These are phyloP conservation scores for Corythoichthys intestinalis DNA, from an alignment of 2,113 vertebrate genomes.

Conservation along the genomic window DNA sequence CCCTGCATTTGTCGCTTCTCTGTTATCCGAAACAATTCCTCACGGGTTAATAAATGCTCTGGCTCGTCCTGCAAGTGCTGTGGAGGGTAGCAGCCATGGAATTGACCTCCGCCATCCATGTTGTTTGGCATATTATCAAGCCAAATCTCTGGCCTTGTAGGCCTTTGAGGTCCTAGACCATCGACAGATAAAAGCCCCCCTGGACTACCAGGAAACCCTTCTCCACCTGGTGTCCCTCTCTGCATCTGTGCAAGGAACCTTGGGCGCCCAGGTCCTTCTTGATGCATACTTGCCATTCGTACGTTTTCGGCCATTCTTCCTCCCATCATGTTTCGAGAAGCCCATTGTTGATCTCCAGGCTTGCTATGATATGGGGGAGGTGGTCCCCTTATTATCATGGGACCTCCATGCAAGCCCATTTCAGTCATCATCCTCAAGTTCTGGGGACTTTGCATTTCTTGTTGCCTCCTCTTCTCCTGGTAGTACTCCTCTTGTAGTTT, in stretches of 20 bases:
- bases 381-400: constrained; percentile 84
- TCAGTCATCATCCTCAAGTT: constrained; percentile 84
- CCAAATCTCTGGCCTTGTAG: constrained; percentile 85
- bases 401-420: constrained; percentile 74
- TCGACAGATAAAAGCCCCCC: constrained; percentile 85
- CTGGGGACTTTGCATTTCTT: constrained; percentile 85
- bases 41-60: constrained; percentile 82
- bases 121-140: constrained; percentile 84
- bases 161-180: constrained; percentile 80
- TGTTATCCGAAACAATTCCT: constrained; percentile 89
- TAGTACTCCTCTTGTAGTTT: constrained; percentile 97
- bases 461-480: constrained; percentile 90
- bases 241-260: constrained; percentile 74
- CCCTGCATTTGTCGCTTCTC: constrained; percentile 84
- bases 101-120: constrained; percentile 74
- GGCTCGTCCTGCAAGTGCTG: constrained; percentile 79
- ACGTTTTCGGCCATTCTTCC: constrained; percentile 65
- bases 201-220: constrained; percentile 82
- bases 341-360: constrained; percentile 85
- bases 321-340: constrained; percentile 69
- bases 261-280: constrained; percentile 71
- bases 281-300: constrained; percentile 71
- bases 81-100: constrained; percentile 75
- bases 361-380: constrained; percentile 97
- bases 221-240: constrained; percentile 78